A percentile compares a stretch with the other conserved stretches of the same genome.
Conservation (phyloP, 1,140 invertebrate species). For the Antheraea pernyi region DNA sequence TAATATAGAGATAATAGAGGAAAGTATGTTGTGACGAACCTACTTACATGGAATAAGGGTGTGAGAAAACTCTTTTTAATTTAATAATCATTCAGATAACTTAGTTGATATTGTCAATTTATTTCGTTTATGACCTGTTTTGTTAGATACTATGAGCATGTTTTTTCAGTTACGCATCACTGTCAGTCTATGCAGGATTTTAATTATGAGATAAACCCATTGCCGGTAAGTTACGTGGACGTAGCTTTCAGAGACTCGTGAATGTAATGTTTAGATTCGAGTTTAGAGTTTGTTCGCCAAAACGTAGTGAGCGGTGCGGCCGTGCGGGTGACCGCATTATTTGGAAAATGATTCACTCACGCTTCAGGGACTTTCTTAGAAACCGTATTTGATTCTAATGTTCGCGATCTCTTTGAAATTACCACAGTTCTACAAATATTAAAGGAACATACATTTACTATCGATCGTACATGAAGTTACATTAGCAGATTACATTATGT, state of each 20-base stretch:
- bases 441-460: too few relatives aligned
- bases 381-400: neutral
- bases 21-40: too few relatives aligned
- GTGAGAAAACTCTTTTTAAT: too few relatives aligned
- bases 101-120: too few relatives aligned
- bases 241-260: neutral
- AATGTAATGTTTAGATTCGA: neutral
- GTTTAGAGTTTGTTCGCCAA: constrained; percentile 7
- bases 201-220: neutral
- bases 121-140: too few relatives aligned
- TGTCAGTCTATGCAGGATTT: neutral
- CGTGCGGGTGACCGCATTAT: constrained; percentile 3
- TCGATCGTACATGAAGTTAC: too few relatives aligned
- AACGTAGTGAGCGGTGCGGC: neutral
- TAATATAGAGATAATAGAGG: too few relatives aligned
- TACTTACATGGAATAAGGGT: too few relatives aligned
- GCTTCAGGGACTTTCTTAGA: neutral
- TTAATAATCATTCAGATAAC: too few relatives aligned
- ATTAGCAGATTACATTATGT: too few relatives aligned
- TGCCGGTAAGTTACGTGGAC: neutral
- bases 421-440: neutral
- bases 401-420: neutral
- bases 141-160: too few relatives aligned
- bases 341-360: constrained; percentile 6
- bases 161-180: neutral